phyloP scores from a whole-genome alignment of 2,797 vertebrate genomes.

The Peromyscus melanophrys region DNA sequence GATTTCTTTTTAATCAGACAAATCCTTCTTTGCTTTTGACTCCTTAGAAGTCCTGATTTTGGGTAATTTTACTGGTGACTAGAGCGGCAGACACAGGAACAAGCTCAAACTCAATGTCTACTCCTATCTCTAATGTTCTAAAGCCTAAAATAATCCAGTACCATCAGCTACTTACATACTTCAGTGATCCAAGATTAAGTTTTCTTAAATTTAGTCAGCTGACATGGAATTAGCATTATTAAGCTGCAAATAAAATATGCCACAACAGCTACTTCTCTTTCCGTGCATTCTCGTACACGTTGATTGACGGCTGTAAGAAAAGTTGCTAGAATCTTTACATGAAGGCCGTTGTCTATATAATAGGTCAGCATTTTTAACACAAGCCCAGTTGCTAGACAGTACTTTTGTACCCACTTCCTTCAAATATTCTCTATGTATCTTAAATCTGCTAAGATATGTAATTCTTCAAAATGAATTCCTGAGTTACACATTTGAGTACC shows the following conservation, averaged over 20 bases:
- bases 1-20: constrained; percentile 50
- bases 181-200: constrained; percentile 36
- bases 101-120: constrained; percentile 55
- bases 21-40: constrained; percentile 46
- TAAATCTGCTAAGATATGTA: constrained; percentile 39
- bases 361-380: constrained; percentile 41
- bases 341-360: constrained; percentile 10
- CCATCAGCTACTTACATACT: constrained; percentile 6
- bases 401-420: not conserved
- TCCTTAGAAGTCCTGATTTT: constrained; percentile 5
- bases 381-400: not conserved
- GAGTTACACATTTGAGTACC: not conserved
- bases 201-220: constrained; percentile 18
- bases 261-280: constrained; percentile 28
- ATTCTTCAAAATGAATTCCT: constrained; percentile 57
- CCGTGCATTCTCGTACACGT: not conserved
- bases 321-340: not conserved
- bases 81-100: constrained; percentile 56
- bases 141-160: constrained; percentile 50
- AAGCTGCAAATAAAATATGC: constrained; percentile 42
- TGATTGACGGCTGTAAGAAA: not conserved
- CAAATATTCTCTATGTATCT: constrained; percentile 16
- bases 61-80: constrained; percentile 42
- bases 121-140: constrained; percentile 47
- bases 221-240: not conserved